Percentiles rank a stretch among this genome's conserved stretches.
These are phyloP conservation scores for Maccullochella peelii DNA, from an alignment of 2,113 vertebrate species.

Conservation along the genomic window DNA sequence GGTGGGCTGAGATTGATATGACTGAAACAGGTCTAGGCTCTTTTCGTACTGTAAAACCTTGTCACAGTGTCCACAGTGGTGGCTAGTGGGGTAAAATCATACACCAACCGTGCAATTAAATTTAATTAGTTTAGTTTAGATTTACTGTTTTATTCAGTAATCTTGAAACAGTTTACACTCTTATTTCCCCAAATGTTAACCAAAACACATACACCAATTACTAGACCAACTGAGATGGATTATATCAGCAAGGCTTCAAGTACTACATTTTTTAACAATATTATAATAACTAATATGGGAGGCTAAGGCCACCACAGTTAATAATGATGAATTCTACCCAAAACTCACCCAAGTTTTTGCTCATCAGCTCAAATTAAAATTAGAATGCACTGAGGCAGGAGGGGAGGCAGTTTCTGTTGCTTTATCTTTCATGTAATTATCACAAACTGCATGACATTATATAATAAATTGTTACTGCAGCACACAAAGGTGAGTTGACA, in stretches of 20 bases:
- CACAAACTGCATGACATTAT: conserved; percentile 42
- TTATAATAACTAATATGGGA: conserved; percentile 41
- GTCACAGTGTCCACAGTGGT: background rate
- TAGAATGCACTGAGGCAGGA: conserved; percentile 52
- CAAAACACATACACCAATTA: conserved; percentile 42
- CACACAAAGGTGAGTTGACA: conserved; percentile 48
- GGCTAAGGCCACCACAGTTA: conserved; percentile 33
- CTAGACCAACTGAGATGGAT: conserved; percentile 42
- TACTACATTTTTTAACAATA: conserved; percentile 25
- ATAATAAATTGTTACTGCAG: conserved; percentile 38
- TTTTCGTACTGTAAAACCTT: conserved; percentile 23
- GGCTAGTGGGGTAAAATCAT: conserved; percentile 5
- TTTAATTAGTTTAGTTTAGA: conserved; percentile 6
- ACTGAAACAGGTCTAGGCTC: conserved; percentile 12
- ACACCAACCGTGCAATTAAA: conserved; percentile 22
- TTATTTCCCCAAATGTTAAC: conserved; percentile 32
- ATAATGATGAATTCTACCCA: conserved; percentile 60
- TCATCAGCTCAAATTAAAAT: conserved; percentile 71
- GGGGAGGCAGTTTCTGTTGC: conserved; percentile 36
- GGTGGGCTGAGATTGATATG: conserved; percentile 41
- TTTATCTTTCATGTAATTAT: conserved; percentile 58
- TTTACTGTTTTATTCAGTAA: conserved; percentile 29
- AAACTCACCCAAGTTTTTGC: conserved; percentile 54
- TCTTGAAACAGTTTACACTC: conserved; percentile 19
- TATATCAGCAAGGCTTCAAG: conserved; percentile 28